Conservation (phyloP, 1,140 invertebrate species). For the Laupala kohalensis region DNA sequence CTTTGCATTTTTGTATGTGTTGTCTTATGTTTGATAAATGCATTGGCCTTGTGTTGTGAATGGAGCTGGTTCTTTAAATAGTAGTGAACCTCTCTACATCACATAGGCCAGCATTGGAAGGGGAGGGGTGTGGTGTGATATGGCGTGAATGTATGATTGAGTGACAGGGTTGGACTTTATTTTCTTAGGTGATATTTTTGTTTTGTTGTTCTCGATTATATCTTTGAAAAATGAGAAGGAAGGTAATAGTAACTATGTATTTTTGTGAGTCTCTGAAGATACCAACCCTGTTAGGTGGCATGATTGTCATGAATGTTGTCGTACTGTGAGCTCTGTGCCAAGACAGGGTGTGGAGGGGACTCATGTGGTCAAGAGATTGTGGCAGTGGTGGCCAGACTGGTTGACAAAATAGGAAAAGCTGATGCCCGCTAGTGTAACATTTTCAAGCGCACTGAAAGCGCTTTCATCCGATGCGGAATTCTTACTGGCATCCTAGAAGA, state of each 20-base stretch:
- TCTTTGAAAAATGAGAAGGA: background rate
- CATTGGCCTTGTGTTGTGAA: background rate
- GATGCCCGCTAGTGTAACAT: constrained; percentile 9
- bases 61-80: background rate
- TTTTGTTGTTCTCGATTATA: background rate
- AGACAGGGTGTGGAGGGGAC: constrained; percentile 4
- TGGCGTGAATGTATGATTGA: background rate
- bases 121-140: background rate
- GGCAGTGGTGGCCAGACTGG: constrained; percentile 10
- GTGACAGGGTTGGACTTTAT: background rate
- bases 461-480: background rate
- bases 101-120: background rate
- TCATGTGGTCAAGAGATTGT: constrained; percentile 4
- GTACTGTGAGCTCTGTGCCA: background rate
- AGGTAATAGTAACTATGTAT: background rate
- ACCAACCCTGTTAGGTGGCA: background rate
- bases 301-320: background rate
- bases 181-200: background rate
- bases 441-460: background rate
- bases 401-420: constrained; percentile 14
- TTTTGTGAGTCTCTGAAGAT: background rate
- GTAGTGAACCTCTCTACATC: background rate
- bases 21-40: no score
- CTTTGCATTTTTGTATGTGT: no score
- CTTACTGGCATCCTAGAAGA: background rate